These are phyloP conservation scores for Pheosia tremula DNA, from an alignment of 2,888 invertebrate genomes.

Conservation along the genomic window DNA sequence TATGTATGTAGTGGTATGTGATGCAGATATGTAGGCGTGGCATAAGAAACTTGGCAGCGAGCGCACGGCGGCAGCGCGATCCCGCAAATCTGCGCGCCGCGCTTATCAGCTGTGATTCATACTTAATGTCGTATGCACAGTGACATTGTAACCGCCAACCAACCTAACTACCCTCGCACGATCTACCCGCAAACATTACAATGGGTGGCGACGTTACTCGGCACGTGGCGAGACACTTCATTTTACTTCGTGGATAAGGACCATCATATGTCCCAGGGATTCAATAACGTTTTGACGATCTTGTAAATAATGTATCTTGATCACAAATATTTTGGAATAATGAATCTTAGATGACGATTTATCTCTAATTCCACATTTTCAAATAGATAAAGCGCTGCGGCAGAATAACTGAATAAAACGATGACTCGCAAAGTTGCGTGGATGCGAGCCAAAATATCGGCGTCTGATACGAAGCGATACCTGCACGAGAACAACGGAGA, in stretches of 20 bases:
- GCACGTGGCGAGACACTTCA: constrained; percentile 61
- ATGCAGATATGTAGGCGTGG: constrained; percentile 76
- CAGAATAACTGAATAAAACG: constrained; percentile 72
- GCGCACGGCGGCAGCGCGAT: constrained; percentile 62
- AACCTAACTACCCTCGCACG: constrained; percentile 37
- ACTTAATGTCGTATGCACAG: constrained; percentile 54
- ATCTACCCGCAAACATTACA: constrained; percentile 43
- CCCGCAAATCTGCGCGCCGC: constrained; percentile 73
- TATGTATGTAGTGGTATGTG: constrained; percentile 45
- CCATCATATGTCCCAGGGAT: constrained; percentile 70
- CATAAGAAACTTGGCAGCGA: constrained; percentile 76
- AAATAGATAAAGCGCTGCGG: constrained; percentile 63
- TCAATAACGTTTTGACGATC: constrained; percentile 72
- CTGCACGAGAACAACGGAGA: constrained; percentile 32
- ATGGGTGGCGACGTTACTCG: constrained; percentile 60
- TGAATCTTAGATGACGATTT: constrained; percentile 74
- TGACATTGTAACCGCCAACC: constrained; percentile 37
- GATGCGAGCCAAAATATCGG: constrained; percentile 48
- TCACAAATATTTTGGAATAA: constrained; percentile 79
- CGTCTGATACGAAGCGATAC: constrained; percentile 50
- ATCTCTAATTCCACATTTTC: constrained; percentile 74
- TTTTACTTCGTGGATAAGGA: constrained; percentile 75
- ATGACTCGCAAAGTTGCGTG: constrained; percentile 54
- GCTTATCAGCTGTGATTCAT: constrained; percentile 82
- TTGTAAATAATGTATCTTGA: constrained; percentile 73